phyloP scores from a whole-genome alignment of 2,888 invertebrate species.

The Melieria omissa region DNA sequence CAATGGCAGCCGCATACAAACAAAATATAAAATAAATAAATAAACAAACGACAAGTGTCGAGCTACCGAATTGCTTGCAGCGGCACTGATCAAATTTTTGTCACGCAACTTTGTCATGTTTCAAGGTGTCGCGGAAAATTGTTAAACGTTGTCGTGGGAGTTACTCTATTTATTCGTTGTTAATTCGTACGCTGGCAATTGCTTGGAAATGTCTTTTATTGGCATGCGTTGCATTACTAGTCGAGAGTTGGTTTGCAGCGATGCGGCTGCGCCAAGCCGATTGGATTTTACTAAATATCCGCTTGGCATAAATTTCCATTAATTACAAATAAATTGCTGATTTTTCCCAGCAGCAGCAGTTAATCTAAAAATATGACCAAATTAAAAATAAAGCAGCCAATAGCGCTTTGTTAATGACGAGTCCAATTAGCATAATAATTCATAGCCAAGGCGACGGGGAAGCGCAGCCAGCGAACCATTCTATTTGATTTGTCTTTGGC shows the following conservation, averaged over 20 bases:
- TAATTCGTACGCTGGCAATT: too few relatives aligned
- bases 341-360: neutral
- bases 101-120: neutral
- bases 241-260: too few relatives aligned
- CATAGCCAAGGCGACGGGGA: slow-evolving; percentile 18
- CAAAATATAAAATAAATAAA: neutral
- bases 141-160: too few relatives aligned
- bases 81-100: neutral
- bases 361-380: neutral
- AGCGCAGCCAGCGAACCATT: neutral
- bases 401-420: slow-evolving; percentile 21
- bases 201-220: too few relatives aligned
- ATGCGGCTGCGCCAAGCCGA: too few relatives aligned
- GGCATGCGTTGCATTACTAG: too few relatives aligned
- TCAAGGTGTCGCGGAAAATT: neutral
- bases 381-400: slow-evolving; percentile 24
- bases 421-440: slow-evolving; percentile 28
- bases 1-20: neutral
- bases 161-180: too few relatives aligned
- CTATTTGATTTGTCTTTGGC: too few relatives aligned
- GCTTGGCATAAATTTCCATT: slow-evolving; percentile 23
- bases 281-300: slow-evolving; percentile 13
- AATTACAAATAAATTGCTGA: too few relatives aligned
- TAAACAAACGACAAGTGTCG: neutral
- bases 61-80: neutral